These are phyloP conservation scores for Sinodicranocentrus sp. DNA, from an alignment of 2,888 invertebrate genomes.

Conservation along the genomic window DNA sequence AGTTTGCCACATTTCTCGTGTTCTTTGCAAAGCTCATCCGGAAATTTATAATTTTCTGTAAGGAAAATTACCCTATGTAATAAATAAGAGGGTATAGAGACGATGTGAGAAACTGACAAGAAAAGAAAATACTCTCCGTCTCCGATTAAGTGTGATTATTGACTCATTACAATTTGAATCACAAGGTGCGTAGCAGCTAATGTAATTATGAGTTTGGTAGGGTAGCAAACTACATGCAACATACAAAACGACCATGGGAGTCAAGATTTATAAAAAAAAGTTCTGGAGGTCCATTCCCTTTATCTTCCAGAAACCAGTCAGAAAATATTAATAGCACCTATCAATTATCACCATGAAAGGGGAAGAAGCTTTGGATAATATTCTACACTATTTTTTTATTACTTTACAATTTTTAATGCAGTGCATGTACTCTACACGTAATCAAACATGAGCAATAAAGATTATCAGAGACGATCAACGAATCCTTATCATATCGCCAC, in stretches of 20 bases:
- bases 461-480: conserved; percentile 56
- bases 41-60: too few relatives aligned
- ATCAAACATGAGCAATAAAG: conserved; percentile 47
- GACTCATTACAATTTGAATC: conserved; percentile 45
- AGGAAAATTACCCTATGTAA: too few relatives aligned
- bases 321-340: conserved; percentile 41
- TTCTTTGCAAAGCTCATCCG: too few relatives aligned
- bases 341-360: conserved; percentile 49
- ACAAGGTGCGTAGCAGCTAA: conserved; percentile 29
- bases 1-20: too few relatives aligned
- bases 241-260: background rate
- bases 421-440: background rate
- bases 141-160: conserved; percentile 42
- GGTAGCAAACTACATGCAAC: background rate
- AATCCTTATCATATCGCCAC: background rate
- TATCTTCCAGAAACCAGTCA: too few relatives aligned
- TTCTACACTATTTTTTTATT: background rate
- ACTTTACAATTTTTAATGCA: background rate
- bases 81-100: too few relatives aligned
- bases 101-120: too few relatives aligned
- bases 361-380: conserved; percentile 19
- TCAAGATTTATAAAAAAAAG: background rate
- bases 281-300: conserved; percentile 48
- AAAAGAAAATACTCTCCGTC: too few relatives aligned
- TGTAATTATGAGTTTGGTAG: conserved; percentile 19